phyloP scores from a whole-genome alignment of 1,140 invertebrate species.

The Polyergus mexicanus region DNA sequence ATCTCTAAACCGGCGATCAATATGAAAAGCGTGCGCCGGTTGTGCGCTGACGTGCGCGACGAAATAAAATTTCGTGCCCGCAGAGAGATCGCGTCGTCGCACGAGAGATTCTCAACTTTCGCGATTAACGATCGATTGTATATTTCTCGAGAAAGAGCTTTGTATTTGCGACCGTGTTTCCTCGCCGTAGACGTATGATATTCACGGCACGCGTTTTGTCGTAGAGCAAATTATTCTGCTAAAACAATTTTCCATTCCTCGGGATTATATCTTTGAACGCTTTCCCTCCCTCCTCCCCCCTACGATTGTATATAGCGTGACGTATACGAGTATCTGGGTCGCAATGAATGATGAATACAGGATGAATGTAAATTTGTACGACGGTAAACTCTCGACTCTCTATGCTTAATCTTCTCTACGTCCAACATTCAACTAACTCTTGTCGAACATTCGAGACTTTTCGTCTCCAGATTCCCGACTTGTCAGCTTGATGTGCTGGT shows the following conservation, averaged over 20 bases:
- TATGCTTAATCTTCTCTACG: conserved; percentile 1
- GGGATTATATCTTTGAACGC: background rate
- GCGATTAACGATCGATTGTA: conserved; percentile 11
- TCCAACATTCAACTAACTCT: background rate
- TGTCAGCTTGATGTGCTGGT: background rate
- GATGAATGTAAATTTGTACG: conserved; percentile 24
- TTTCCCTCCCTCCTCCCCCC: no score
- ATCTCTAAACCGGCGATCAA: conserved; percentile 49
- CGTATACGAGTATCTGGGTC: background rate
- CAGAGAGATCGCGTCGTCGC: conserved; percentile 12
- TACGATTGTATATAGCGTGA: background rate
- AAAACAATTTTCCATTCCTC: conserved; percentile 6
- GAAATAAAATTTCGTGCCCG: conserved; percentile 34
- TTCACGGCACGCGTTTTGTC: background rate
- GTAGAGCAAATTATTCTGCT: background rate
- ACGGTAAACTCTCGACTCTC: conserved; percentile 8
- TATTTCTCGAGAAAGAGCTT: background rate
- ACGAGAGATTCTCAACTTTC: conserved; percentile 19
- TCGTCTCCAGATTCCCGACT: background rate
- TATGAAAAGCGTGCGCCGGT: conserved; percentile 28
- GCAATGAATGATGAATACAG: conserved; percentile 13
- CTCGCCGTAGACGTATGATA: background rate
- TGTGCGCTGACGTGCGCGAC: conserved; percentile 15
- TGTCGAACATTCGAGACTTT: background rate
- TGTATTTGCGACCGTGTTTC: background rate